Evolutionary conservation across 2,888 invertebrate species (phyloP), one percentile per base, ranked within the genome.

Genomic region (Stenodema calcarata): DNA sequence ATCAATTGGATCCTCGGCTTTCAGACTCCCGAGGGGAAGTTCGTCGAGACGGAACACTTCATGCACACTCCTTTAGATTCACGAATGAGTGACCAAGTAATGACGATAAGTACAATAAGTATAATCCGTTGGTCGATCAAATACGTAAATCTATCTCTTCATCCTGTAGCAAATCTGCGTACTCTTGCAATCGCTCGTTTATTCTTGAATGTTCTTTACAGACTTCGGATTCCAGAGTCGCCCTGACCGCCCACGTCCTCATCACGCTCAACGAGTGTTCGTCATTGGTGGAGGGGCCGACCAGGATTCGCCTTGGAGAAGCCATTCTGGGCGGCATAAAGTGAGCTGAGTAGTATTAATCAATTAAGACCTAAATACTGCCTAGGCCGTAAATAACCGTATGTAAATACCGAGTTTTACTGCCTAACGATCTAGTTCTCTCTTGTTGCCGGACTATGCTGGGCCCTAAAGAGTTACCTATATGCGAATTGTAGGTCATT

Each of bases 201-300:
- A n/a, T n/a, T n/a, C 35, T 35, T 35, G 35, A 16, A 50, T 7
- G 27, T 70, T 23, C n/a, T 18, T 80, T 80, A 28, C 28, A 80
- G 80, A n/a, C 80, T 1, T 30, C 28, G 12, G 80, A 47, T 54
- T 44, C 80, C 1, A 41, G 44, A 16, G 73, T 81, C 18, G 90
- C 92, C 1, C 90, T 93, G 73, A 93, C 93, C 9, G 92, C 93
- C 0, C 93, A 93, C 89, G 92, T 93, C 14, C 90, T 93, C 11
- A 92, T 93, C 86, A 91, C 92, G 0, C 90, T 93, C 12, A 89
- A 91, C 30, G 90, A 90, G 75, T 91, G 91, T 1, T 87, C 90
- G 1, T 89, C 90, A 44, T 89, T 90, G 62, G 82, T 88, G 6
- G 88, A 92, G 80, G 92, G 92, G 86, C 87, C 88, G 16, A 87